A percentile compares a stretch with the other conserved stretches of the same genome.
phyloP scores from a whole-genome alignment of 1,140 invertebrate genomes.

The Zaprionus taronus region DNA sequence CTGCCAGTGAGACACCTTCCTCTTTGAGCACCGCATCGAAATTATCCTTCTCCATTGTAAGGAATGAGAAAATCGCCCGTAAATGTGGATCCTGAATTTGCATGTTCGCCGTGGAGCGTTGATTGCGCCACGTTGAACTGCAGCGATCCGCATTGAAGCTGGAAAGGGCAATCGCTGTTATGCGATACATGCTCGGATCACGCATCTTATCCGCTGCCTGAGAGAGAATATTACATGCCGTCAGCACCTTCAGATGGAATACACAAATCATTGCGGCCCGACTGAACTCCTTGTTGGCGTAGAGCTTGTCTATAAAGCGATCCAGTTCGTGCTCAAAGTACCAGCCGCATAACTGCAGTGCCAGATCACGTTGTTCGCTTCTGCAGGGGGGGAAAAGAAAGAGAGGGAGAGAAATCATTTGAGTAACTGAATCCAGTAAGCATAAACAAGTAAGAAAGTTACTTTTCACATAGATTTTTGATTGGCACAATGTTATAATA shows the following conservation, averaged over 20 bases:
- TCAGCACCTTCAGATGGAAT: constrained; percentile 93
- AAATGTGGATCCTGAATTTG: constrained; percentile 95
- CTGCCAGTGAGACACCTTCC: constrained; percentile 92
- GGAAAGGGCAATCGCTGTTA: constrained; percentile 96
- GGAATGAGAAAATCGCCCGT: constrained; percentile 95
- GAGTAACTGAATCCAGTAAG: neutral
- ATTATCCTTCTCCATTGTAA: constrained; percentile 92
- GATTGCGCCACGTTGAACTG: constrained; percentile 92
- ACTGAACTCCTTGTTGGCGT: constrained; percentile 86
- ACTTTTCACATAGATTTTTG: no score
- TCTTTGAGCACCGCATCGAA: constrained; percentile 93
- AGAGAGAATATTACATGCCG: constrained; percentile 94
- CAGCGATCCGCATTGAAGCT: constrained; percentile 93
- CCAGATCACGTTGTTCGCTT: constrained; percentile 91
- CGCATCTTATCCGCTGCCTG: constrained; percentile 86
- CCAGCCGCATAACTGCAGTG: constrained; percentile 95
- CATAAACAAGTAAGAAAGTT: neutral
- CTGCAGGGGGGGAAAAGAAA: constrained; percentile 81
- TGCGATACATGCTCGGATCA: constrained; percentile 85
- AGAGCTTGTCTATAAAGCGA: constrained; percentile 70
- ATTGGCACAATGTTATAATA: no score
- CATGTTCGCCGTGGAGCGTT: constrained; percentile 89
- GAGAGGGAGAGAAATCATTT: neutral
- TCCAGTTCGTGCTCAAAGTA: constrained; percentile 86
- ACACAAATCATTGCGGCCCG: constrained; percentile 95